phyloP scores from a whole-genome alignment of 92 coral and sea anemone genomes.

The Phymanthus crucifer region DNA sequence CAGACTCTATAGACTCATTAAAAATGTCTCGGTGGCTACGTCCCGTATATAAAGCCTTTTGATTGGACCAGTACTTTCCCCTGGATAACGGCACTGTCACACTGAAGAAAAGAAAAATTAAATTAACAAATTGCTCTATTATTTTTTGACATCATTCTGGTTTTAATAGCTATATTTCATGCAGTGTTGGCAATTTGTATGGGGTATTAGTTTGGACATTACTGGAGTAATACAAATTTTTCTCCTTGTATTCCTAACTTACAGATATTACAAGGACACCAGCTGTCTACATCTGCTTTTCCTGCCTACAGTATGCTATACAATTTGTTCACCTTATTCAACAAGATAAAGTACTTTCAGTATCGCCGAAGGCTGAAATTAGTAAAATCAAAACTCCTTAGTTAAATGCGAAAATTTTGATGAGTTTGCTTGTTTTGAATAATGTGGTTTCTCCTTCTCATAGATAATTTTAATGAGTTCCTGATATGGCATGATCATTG shows the following conservation, averaged over 20 bases:
- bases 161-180: too few relatives aligned
- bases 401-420: neutral
- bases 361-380: constrained; percentile 76
- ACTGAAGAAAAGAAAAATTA: constrained; percentile 30
- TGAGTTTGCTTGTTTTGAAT: neutral
- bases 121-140: neutral
- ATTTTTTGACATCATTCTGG: neutral
- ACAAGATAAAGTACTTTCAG: constrained; percentile 27
- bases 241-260: too few relatives aligned
- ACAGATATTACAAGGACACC: too few relatives aligned
- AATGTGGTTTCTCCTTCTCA: too few relatives aligned
- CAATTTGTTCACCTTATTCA: neutral
- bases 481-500: too few relatives aligned
- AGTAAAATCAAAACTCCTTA: neutral
- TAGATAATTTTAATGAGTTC: too few relatives aligned
- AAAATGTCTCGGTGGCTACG: constrained; percentile 68
- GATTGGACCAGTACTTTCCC: constrained; percentile 80
- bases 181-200: too few relatives aligned
- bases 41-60: constrained; percentile 69
- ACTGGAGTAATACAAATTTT: too few relatives aligned
- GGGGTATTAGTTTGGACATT: neutral
- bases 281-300: neutral
- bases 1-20: constrained; percentile 74
- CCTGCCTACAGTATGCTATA: neutral
- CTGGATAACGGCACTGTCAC: constrained; percentile 78